Conservation (phyloP, 2,888 invertebrate genomes). For the Agonopterix subpropinquella region DNA sequence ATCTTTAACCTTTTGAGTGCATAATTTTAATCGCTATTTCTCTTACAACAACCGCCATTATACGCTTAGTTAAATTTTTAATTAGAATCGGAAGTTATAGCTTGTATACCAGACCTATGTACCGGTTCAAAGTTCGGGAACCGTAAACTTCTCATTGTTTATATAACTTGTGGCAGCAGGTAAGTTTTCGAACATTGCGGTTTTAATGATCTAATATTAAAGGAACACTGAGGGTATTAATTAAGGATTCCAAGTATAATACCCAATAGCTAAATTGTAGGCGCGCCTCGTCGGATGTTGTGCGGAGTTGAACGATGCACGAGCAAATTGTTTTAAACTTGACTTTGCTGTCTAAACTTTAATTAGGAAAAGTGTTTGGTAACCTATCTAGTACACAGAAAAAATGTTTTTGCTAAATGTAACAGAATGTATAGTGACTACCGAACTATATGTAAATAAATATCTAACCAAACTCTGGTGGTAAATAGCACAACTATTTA, state of each 20-base stretch:
- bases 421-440: too few species aligned
- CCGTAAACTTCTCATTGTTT: constrained; percentile 68
- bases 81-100: constrained; percentile 62
- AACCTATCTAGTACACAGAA: too few species aligned
- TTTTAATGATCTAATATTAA: constrained; percentile 75
- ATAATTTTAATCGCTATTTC: constrained; percentile 32
- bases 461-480: too few species aligned
- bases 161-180: constrained; percentile 67
- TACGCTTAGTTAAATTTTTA: constrained; percentile 64
- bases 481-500: too few species aligned
- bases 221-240: constrained; percentile 69
- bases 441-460: too few species aligned
- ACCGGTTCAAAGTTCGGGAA: constrained; percentile 55
- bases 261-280: constrained; percentile 49
- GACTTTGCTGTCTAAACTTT: too few species aligned
- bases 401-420: too few species aligned
- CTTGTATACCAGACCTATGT: constrained; percentile 59
- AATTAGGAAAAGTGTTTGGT: too few species aligned
- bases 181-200: constrained; percentile 73
- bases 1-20: constrained; percentile 18
- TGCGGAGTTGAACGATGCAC: too few species aligned
- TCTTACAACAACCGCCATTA: constrained; percentile 39
- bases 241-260: constrained; percentile 65
- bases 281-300: not conserved
- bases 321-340: too few species aligned